A percentile compares a stretch with the other conserved stretches of the same genome.
phyloP scores from a whole-genome alignment of 2,888 invertebrate genomes.

The Margaritifera margaritifera region DNA sequence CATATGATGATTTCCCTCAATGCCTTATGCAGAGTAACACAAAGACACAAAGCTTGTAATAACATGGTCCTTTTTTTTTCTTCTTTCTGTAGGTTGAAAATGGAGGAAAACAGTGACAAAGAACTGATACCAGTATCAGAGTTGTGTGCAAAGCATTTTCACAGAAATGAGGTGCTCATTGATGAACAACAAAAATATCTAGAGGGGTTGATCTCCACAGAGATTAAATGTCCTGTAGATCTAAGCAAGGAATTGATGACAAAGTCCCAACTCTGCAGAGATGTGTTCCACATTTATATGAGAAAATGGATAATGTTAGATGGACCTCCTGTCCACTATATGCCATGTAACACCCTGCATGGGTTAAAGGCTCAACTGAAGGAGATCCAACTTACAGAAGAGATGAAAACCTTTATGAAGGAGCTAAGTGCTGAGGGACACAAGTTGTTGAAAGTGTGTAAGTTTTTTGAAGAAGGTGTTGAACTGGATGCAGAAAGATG shows the following conservation, averaged over 20 bases:
- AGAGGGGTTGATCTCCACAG: slow-evolving; percentile 9
- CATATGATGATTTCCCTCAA: too few species aligned
- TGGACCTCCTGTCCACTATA: slow-evolving; percentile 32
- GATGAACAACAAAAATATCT: slow-evolving; percentile 30
- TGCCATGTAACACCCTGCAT: slow-evolving; percentile 22
- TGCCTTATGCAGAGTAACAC: too few species aligned
- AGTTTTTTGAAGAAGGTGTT: slow-evolving; percentile 31
- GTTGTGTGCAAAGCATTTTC: slow-evolving; percentile 19
- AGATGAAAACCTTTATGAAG: slow-evolving; percentile 23
- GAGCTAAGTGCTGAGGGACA: slow-evolving; percentile 22
- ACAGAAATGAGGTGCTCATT: slow-evolving; percentile 31
- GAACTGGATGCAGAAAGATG: slow-evolving; percentile 32
- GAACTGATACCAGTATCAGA: too few species aligned
- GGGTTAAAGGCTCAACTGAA: slow-evolving; percentile 28
- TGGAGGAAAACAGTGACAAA: too few species aligned
- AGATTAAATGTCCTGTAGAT: slow-evolving; percentile 16
- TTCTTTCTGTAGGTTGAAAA: too few species aligned
- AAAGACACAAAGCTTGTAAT: too few species aligned
- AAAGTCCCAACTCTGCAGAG: slow-evolving; percentile 23
- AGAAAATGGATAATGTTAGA: slow-evolving; percentile 29
- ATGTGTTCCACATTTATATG: slow-evolving; percentile 20
- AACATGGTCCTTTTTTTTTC: too few species aligned
- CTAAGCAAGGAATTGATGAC: slow-evolving; percentile 25
- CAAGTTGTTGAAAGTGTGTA: slow-evolving; percentile 19
- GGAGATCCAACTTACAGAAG: slow-evolving; percentile 18